These are phyloP conservation scores for Trochalopteron elliotii DNA, from an alignment of 2,113 vertebrate species.

Conservation along the genomic window DNA sequence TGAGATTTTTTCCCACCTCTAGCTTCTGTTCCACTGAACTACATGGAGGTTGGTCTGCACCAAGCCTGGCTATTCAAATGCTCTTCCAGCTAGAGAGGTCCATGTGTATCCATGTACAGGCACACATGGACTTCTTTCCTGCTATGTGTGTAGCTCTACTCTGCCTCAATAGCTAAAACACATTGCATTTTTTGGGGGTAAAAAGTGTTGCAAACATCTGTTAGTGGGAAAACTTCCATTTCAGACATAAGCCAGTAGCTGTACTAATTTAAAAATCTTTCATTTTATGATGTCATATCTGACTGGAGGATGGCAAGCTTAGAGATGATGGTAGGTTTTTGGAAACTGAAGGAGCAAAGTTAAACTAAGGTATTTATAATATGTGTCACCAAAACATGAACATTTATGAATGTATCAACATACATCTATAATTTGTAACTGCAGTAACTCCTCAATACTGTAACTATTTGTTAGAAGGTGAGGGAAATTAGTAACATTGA, in stretches of 20 bases:
- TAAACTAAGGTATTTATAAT: background rate
- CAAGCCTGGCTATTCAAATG: background rate
- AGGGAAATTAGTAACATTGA: background rate
- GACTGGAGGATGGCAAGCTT: background rate
- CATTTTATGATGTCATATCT: background rate
- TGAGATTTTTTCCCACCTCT: background rate
- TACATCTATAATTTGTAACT: background rate
- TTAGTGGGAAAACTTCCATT: background rate
- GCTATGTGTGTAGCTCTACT: background rate
- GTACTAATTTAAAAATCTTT: background rate
- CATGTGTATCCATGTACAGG: accelerated
- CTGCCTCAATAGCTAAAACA: background rate
- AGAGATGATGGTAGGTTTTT: background rate
- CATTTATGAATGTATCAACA: background rate
- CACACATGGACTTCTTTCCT: background rate
- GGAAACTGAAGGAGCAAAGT: background rate
- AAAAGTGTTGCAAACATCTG: background rate
- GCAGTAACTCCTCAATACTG: background rate
- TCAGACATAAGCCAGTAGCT: background rate
- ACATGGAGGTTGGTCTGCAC: background rate
- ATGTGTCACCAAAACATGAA: background rate
- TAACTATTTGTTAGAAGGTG: background rate
- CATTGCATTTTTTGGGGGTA: background rate
- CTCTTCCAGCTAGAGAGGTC: background rate
- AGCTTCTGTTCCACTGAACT: background rate